phyloP scores from a whole-genome alignment of 37 sponge, comb jelly and placozoan species.

The Cladorhizidae sp. region DNA sequence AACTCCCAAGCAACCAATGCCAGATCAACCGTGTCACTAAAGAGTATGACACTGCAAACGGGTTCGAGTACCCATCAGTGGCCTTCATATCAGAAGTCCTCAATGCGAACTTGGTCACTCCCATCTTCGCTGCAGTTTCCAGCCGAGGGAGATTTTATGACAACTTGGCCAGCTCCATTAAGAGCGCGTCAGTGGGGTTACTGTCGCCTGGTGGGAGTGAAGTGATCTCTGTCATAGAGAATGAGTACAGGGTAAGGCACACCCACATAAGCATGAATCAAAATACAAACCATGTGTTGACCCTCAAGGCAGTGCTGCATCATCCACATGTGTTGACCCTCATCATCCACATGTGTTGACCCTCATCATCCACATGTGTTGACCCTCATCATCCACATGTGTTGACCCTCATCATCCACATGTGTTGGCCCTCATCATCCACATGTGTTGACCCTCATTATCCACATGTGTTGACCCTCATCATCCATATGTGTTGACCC shows the following conservation, averaged over 20 bases:
- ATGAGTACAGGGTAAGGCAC: constrained; percentile 42
- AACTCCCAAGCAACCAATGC: constrained; percentile 7
- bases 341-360: no score
- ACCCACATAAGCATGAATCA: no score
- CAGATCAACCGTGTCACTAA: constrained; percentile 14
- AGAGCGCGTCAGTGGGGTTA: constrained; percentile 52
- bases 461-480: no score
- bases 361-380: no score
- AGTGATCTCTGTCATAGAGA: constrained; percentile 7
- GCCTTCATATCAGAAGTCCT: constrained; percentile 56
- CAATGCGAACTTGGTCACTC: constrained; percentile 61
- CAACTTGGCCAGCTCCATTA: constrained; percentile 29
- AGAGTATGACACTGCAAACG: constrained; percentile 22
- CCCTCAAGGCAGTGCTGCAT: no score
- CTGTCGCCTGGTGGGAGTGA: background rate
- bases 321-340: no score
- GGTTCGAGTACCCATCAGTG: constrained; percentile 78
- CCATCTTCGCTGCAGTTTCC: constrained; percentile 77
- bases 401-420: no score
- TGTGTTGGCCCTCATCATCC: no score
- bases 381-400: no score
- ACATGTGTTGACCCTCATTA: no score
- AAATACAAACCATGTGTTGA: no score
- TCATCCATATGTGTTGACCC: no score
- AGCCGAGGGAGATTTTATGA: constrained; percentile 25